Percentiles rank a stretch among this genome's conserved stretches.
Evolutionary conservation across 2,888 invertebrate species (phyloP).

Genomic region (Cotesia congregata): DNA sequence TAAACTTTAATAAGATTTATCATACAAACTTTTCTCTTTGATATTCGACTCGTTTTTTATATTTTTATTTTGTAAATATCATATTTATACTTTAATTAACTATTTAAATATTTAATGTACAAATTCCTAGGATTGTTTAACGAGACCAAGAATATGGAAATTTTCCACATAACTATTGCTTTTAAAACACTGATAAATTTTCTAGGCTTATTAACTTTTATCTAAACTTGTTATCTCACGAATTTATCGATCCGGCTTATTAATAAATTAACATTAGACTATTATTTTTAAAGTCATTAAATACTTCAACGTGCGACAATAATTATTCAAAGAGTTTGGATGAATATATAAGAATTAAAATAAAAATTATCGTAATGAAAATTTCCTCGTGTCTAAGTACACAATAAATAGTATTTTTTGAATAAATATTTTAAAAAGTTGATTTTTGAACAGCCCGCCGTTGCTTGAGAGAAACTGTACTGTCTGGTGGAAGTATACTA

Average conservation of each 20-base stretch:
- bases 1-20: constrained; percentile 1
- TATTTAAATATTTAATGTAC: background rate
- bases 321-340: too few species aligned
- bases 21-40: background rate
- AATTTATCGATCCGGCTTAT: background rate
- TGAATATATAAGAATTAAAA: too few species aligned
- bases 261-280: background rate
- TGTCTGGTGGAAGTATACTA: too few species aligned
- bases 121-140: background rate
- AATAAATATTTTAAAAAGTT: too few species aligned
- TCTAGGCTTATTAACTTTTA: background rate
- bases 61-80: background rate
- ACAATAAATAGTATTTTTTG: too few species aligned
- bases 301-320: too few species aligned
- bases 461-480: too few species aligned
- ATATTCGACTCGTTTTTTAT: background rate
- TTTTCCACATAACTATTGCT: background rate
- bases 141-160: background rate
- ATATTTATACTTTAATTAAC: background rate
- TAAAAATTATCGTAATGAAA: too few species aligned
- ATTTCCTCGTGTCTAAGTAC: too few species aligned
- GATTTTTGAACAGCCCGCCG: too few species aligned
- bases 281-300: background rate
- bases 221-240: background rate
- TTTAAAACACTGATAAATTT: background rate